Conservation (phyloP, 2,888 invertebrate genomes). For the Acanthopleura granulata region DNA sequence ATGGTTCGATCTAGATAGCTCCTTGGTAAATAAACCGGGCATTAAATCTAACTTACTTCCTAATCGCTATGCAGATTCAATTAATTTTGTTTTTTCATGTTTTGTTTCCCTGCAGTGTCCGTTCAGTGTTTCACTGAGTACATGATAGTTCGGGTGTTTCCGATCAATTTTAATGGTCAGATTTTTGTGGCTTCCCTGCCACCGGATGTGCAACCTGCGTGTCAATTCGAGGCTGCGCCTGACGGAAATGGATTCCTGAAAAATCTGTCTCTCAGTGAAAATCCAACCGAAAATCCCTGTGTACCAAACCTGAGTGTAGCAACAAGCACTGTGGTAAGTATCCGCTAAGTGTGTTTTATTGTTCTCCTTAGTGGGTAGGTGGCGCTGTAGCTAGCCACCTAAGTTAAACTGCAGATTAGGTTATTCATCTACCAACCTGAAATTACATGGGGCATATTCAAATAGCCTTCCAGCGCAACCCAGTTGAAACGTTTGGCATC, state of each 20-base stretch:
- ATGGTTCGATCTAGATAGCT: background rate
- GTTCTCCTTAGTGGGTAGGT: too few species aligned
- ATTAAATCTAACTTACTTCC: too few species aligned
- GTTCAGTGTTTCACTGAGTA: background rate
- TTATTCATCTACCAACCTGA: too few species aligned
- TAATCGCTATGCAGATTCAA: too few species aligned
- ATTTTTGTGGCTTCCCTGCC: background rate
- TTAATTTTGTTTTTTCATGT: background rate
- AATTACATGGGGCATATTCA: too few species aligned
- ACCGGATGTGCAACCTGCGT: background rate
- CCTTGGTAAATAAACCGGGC: background rate
- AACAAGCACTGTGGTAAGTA: background rate
- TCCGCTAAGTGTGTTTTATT: too few species aligned
- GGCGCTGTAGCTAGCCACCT: too few species aligned
- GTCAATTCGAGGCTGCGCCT: constrained; percentile 2
- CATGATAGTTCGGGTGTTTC: background rate
- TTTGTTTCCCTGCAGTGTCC: background rate
- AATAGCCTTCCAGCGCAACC: too few species aligned
- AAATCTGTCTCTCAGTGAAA: background rate
- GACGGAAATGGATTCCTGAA: background rate
- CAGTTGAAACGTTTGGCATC: too few species aligned
- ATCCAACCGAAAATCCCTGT: background rate
- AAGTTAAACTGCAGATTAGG: too few species aligned
- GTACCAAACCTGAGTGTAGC: background rate
- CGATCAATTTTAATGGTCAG: background rate